A percentile compares a stretch with the other conserved stretches of the same genome.
These are phyloP conservation scores for Homalodisca vitripennis DNA, from an alignment of 1,140 invertebrate species.

Conservation along the genomic window DNA sequence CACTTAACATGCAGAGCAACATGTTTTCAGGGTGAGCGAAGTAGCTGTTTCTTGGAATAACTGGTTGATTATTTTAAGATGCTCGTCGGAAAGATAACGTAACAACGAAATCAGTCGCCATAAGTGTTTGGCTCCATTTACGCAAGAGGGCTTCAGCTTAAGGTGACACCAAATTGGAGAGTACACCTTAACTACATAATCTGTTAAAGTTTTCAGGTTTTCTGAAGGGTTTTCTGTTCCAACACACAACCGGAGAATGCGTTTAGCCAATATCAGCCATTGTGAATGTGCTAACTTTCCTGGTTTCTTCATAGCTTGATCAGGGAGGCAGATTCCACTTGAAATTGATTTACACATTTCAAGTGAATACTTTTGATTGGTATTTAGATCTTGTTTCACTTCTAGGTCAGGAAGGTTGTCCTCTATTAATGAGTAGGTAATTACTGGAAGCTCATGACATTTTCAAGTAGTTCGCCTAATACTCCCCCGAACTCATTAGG, in stretches of 20 bases:
- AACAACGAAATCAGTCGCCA: neutral
- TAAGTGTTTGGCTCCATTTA: neutral
- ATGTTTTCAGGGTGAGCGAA: neutral
- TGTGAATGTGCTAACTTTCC: neutral
- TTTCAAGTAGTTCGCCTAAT: neutral
- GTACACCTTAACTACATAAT: neutral
- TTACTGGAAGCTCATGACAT: neutral
- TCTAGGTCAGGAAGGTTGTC: neutral
- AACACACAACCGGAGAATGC: neutral
- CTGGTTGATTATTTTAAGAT: neutral
- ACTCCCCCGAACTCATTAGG: neutral
- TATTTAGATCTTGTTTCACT: neutral
- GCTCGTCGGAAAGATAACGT: neutral
- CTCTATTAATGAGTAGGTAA: neutral
- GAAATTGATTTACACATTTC: neutral
- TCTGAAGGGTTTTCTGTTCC: neutral
- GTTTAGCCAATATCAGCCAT: neutral
- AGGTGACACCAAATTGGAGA: neutral
- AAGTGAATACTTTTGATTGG: neutral
- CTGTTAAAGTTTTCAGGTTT: neutral
- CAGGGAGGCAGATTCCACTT: neutral
- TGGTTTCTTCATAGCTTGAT: neutral
- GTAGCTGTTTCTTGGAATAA: neutral
- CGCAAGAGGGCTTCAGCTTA: neutral
- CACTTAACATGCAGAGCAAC: neutral